Conservation (phyloP, 2,113 vertebrate genomes). For the Podocnemis expansa region DNA sequence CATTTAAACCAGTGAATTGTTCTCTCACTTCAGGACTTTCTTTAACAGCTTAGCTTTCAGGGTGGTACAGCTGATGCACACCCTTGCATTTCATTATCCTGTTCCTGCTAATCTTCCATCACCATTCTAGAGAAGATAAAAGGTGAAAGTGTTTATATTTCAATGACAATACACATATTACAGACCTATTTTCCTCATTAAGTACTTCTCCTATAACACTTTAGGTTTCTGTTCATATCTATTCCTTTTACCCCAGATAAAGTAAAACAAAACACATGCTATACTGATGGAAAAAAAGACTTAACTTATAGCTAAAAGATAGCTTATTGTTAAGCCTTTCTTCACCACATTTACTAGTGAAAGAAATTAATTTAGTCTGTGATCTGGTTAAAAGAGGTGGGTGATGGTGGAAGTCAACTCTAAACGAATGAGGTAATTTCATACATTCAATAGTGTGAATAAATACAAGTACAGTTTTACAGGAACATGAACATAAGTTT, state of each 20-base stretch:
- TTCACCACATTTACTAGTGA: neutral
- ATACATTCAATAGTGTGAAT: slow-evolving; percentile 52
- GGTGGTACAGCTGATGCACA: slow-evolving; percentile 30
- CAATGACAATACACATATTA: slow-evolving; percentile 26
- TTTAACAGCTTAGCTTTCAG: neutral
- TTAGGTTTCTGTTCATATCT: neutral
- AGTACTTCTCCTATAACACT: neutral
- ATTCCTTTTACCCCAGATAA: neutral
- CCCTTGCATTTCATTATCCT: neutral
- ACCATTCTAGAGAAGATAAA: slow-evolving; percentile 4
- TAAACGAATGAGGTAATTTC: slow-evolving; percentile 39
- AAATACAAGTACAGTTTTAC: slow-evolving; percentile 57
- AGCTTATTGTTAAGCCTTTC: no score
- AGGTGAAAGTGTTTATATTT: neutral
- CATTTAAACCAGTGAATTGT: neutral
- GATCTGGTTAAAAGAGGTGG: neutral
- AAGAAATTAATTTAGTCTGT: neutral
- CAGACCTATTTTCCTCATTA: neutral
- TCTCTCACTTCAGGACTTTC: neutral
- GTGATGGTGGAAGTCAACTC: neutral
- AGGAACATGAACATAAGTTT: slow-evolving; percentile 73
- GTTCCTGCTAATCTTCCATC: neutral
- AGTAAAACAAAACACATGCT: rapidly evolving
- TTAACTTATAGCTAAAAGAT: neutral
- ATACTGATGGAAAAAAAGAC: neutral